Evolutionary conservation across 2,113 vertebrate species (phyloP).

Genomic region (Plecturocebus donacophilus): DNA sequence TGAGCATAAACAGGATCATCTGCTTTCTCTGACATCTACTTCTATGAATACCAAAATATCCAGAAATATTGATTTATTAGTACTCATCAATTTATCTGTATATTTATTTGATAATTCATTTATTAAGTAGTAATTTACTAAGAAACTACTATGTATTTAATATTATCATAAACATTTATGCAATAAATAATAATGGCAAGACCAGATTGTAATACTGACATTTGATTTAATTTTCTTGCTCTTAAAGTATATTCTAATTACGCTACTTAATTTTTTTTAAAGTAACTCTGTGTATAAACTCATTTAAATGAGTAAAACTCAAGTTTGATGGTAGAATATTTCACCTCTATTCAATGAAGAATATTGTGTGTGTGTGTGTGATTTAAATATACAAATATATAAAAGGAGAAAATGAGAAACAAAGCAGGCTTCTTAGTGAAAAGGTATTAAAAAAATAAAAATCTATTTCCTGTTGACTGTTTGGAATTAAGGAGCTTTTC

Average conservation of each 20-base stretch:
- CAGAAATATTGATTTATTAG: not conserved
- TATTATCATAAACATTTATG: not conserved
- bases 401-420: not conserved
- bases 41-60: not conserved
- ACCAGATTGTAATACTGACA: not conserved
- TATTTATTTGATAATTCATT: not conserved
- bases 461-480: not conserved
- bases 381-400: not conserved
- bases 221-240: not conserved
- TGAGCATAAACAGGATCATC: not conserved
- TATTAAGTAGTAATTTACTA: not conserved
- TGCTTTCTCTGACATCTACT: not conserved
- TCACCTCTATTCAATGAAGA: not conserved
- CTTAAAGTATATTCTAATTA: not conserved
- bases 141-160: not conserved
- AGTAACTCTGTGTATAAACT: not conserved
- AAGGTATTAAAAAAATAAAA: not conserved
- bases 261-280: not conserved
- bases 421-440: not conserved
- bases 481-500: not conserved
- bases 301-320: not conserved
- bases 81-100: not conserved
- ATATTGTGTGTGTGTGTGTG: not conserved
- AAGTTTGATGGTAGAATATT: not conserved
- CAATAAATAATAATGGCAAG: not conserved